Base-by-base conservation (phyloP, 2,888 invertebrate genomes). In the Leucoma salicis region DNA sequence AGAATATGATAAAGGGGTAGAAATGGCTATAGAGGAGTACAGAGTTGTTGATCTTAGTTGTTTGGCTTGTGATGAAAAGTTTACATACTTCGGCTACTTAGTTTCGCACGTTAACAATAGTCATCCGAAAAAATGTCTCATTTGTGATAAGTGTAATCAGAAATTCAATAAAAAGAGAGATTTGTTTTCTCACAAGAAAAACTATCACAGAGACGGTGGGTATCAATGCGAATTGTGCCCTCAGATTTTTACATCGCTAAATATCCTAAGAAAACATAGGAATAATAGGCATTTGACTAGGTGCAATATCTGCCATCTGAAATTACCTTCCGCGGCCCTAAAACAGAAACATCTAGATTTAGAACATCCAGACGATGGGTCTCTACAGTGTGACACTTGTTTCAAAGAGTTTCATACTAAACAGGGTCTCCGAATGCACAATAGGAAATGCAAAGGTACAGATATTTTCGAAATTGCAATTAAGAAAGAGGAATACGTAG, bases 121-220 rank as follows among this genome's bases (percentile, higher is more conserved):
- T 7, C 88, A 88, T 46, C 88, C 88, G 0, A 88, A 88, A 49
- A 86, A 87, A 27, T 86, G 84, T 43, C 63, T 82, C 0, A 64
- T 83, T n/a, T 89, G 88, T 44, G 85, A 86, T 18, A 83, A 76
- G 28, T 89, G 88, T 46, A 59, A 82, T 10, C 87, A 88, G 39
- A 87, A 82, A 41, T 88, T 88, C 39, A 88, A 87, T 31, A 88
- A 87, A 27, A 80, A 78, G 36, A 55, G 87, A 0, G 87, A 87
- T 54, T 49, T 89, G 2, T 87, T 88, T 34, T 84, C 88, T 0
- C 88, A 88, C 29, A 81, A 83, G 13, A 88, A 88, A 42, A 88
- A 88, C 42, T 87, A 87, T 51, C 88, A 88, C 15, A 61, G 85
- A n/a, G 87, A 84, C 51, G 88, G 87, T 0, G 87, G 88, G 0